phyloP scores from a whole-genome alignment of 1,140 invertebrate species.

The Yoshiicerus persimilis region DNA sequence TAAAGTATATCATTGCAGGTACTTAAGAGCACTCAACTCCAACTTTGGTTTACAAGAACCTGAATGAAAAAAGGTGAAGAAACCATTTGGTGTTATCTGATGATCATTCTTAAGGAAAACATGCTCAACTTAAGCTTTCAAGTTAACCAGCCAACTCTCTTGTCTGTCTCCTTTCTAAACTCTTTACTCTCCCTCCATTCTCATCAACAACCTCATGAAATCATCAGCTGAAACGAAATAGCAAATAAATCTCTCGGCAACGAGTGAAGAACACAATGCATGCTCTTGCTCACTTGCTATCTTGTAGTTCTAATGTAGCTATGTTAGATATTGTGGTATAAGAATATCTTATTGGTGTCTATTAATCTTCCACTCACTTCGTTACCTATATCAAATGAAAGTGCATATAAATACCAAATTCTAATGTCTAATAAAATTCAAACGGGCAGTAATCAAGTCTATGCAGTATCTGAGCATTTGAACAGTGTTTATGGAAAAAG shows the following conservation, averaged over 20 bases:
- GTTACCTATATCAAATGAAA: background rate
- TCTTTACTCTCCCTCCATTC: background rate
- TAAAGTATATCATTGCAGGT: background rate
- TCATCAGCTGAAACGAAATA: background rate
- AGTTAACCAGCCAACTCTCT: background rate
- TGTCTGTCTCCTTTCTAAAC: background rate
- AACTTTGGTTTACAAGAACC: background rate
- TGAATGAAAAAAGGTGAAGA: background rate
- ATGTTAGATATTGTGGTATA: background rate
- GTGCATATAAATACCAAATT: background rate
- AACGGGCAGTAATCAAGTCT: background rate
- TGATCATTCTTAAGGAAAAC: background rate
- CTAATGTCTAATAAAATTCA: background rate
- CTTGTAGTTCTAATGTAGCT: background rate
- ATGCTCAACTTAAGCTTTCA: background rate
- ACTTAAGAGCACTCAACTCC: background rate
- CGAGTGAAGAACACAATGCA: background rate
- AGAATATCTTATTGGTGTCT: no score
- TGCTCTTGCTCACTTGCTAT: background rate
- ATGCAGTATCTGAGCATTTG: background rate
- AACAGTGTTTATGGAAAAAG: background rate
- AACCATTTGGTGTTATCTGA: constrained; percentile 6
- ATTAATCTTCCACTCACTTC: background rate
- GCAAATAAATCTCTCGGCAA: constrained; percentile 8
- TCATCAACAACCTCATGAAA: constrained; percentile 5